Evolutionary conservation across 2,888 invertebrate species (phyloP).

Genomic region (Cerceris ruficornis): DNA sequence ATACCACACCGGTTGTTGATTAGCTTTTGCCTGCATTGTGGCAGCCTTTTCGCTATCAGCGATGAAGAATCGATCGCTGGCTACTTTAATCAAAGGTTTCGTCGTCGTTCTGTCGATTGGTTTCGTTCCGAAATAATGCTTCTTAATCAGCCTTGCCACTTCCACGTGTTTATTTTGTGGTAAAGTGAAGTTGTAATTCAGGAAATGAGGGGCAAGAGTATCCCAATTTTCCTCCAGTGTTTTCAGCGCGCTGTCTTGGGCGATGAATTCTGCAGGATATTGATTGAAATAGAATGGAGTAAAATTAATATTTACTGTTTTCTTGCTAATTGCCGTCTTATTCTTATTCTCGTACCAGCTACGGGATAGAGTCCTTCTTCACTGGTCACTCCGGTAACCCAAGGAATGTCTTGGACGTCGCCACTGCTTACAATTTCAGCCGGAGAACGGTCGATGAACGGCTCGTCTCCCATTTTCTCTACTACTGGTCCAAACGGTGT

Average conservation of each 20-base stretch:
- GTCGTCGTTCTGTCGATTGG: conserved; percentile 80
- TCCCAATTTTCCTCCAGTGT: conserved; percentile 85
- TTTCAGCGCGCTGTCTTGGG: conserved; percentile 81
- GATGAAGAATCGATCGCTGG: conserved; percentile 86
- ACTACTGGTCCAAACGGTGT: conserved; percentile 89
- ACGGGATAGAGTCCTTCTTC: conserved; percentile 90
- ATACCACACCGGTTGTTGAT: conserved; percentile 85
- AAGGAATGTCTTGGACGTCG: conserved; percentile 86
- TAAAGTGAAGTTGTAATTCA: conserved; percentile 85
- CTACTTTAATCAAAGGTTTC: conserved; percentile 82
- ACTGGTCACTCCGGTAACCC: conserved; percentile 86
- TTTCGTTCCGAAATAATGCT: conserved; percentile 84
- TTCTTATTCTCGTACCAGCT: conserved; percentile 82
- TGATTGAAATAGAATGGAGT: neutral
- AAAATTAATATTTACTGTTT: neutral
- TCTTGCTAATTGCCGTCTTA: neutral
- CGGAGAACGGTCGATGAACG: conserved; percentile 87
- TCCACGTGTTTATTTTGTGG: conserved; percentile 81
- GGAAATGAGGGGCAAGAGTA: conserved; percentile 84
- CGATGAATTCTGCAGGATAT: conserved; percentile 80
- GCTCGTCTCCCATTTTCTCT: conserved; percentile 84
- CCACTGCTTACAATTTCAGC: conserved; percentile 85
- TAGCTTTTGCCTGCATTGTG: conserved; percentile 84
- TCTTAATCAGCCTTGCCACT: conserved; percentile 83
- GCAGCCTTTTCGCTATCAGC: conserved; percentile 85